These are phyloP conservation scores for Rhabditoides inermis DNA, from an alignment of 2,888 invertebrate genomes.

Conservation along the genomic window DNA sequence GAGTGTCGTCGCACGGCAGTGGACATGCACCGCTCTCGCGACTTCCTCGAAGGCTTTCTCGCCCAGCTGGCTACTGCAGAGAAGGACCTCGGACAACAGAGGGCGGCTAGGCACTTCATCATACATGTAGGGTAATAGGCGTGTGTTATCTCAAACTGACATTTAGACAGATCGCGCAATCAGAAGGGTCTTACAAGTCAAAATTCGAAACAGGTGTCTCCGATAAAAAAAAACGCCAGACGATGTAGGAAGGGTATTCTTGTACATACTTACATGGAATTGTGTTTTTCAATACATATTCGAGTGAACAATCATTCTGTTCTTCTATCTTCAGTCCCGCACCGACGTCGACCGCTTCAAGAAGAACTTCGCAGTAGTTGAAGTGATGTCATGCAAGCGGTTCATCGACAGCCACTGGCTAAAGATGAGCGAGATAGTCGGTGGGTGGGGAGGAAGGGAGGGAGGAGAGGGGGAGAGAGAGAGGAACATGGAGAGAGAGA, in stretches of 20 bases:
- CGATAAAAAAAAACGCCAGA: background rate
- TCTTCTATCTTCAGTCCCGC: conserved; percentile 12
- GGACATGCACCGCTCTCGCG: conserved; percentile 25
- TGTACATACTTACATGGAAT: background rate
- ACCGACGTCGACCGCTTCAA: conserved; percentile 59
- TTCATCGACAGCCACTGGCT: conserved; percentile 76
- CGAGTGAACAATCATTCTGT: background rate
- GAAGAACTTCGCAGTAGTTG: conserved; percentile 72
- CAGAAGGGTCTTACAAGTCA: too few relatives aligned
- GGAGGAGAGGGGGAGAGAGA: too few relatives aligned
- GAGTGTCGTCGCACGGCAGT: conserved; percentile 34
- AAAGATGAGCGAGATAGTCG: conserved; percentile 72
- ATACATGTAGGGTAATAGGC: conserved; percentile 33
- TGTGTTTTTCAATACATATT: background rate
- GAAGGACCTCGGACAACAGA: conserved; percentile 22
- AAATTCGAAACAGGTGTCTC: too few relatives aligned
- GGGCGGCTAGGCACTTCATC: conserved; percentile 38
- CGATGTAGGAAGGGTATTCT: too few relatives aligned
- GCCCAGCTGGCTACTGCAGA: conserved; percentile 22
- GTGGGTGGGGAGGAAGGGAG: conserved; percentile 47
- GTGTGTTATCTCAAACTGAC: too few relatives aligned
- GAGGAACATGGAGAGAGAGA: background rate
- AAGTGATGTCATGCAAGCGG: conserved; percentile 79
- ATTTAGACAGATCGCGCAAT: too few relatives aligned
- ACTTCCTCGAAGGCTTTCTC: conserved; percentile 26